phyloP scores from a whole-genome alignment of 2,888 invertebrate species.

The Elmis aenea region DNA sequence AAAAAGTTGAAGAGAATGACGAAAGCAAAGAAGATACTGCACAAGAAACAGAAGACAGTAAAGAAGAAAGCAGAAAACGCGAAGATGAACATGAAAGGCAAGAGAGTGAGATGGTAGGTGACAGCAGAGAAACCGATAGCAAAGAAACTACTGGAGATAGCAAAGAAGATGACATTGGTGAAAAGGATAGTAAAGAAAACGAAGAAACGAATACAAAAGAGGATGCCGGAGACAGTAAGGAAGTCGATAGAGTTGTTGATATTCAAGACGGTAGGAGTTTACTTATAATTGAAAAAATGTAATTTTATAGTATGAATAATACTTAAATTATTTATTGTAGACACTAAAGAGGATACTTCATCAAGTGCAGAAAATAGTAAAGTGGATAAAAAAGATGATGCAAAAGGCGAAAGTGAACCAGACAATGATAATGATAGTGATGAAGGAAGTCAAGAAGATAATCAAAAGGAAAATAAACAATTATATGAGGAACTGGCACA shows the following conservation, averaged over 20 bases:
- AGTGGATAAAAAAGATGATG: conserved; percentile 46
- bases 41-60: conserved; percentile 14
- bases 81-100: conserved; percentile 7
- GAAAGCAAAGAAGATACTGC: conserved; percentile 21
- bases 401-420: conserved; percentile 40
- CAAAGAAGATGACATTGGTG: conserved; percentile 11
- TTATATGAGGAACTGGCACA: conserved; percentile 54
- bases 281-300: no score
- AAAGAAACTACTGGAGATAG: conserved; percentile 18
- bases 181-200: conserved; percentile 10
- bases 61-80: conserved; percentile 16
- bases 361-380: conserved; percentile 20
- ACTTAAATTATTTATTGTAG: conserved; percentile 22
- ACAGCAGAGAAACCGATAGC: conserved; percentile 23
- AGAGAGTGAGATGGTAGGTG: conserved; percentile 7
- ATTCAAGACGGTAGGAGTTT: no score
- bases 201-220: conserved; percentile 17
- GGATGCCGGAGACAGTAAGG: conserved; percentile 20
- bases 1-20: conserved; percentile 28
- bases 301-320: conserved; percentile 18
- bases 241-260: conserved; percentile 23
- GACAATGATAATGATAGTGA: conserved; percentile 35
- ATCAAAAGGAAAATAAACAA: conserved; percentile 20
- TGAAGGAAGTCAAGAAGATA: conserved; percentile 1
- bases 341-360: conserved; percentile 24